These are phyloP conservation scores for Tineola bisselliella DNA, from an alignment of 2,888 invertebrate genomes.

Conservation along the genomic window DNA sequence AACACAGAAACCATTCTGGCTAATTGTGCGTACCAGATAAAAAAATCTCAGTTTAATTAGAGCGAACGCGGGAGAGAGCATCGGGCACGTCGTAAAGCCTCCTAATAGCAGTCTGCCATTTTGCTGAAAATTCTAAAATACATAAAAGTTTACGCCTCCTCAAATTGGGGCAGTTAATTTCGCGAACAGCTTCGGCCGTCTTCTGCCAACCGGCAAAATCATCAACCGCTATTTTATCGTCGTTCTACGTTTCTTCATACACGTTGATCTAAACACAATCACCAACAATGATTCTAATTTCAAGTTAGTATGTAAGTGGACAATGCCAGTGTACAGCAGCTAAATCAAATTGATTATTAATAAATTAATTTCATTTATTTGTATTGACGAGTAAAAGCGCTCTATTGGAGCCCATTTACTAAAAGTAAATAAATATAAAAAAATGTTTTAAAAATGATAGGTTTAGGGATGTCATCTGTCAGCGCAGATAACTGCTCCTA, in stretches of 20 bases:
- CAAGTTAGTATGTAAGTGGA: too few species aligned
- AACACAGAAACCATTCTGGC: neutral
- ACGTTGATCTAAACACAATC: neutral
- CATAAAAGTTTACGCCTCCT: slow-evolving; percentile 13
- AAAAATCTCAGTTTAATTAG: slow-evolving; percentile 2
- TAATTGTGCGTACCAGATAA: neutral
- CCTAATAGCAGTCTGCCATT: neutral
- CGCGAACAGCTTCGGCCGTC: slow-evolving; percentile 2
- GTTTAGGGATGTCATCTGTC: too few species aligned
- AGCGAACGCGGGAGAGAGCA: neutral
- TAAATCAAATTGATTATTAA: too few species aligned
- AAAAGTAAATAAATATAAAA: too few species aligned
- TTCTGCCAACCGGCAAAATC: neutral
- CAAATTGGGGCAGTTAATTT: slow-evolving; percentile 12
- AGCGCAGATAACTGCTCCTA: too few species aligned
- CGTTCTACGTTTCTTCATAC: neutral
- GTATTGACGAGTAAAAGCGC: too few species aligned
- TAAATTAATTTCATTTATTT: too few species aligned
- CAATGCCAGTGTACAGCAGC: too few species aligned
- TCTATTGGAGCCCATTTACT: too few species aligned
- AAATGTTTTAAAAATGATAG: too few species aligned
- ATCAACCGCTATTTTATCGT: neutral
- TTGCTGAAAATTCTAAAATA: slow-evolving; percentile 9
- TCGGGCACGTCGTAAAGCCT: slow-evolving; percentile 3
- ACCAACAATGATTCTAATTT: too few species aligned